Evolutionary conservation across 2,797 vertebrate species (phyloP), one percentile per base, ranked within the genome.

Genomic region (Acipenser oxyrinchus): DNA sequence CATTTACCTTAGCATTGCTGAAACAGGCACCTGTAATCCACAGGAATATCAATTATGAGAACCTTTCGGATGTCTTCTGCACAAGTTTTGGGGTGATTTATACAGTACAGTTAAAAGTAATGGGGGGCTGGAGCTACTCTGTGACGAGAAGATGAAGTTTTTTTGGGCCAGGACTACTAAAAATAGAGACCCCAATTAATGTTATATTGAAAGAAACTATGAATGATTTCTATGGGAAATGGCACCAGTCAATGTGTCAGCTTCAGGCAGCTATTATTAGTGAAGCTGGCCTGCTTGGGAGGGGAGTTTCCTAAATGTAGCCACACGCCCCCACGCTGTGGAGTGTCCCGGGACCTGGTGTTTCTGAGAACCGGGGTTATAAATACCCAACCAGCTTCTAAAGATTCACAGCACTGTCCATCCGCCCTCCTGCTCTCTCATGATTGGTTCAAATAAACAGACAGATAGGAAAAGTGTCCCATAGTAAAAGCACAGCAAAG

Each of bases 371-470:
- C 83, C 80, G 73, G 69, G 76, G 82, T 79, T 90, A 88, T 83
- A 89, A 87, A 88, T 88, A 66, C 63, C 15, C 71, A 66, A 69
- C 78, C 80, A 83, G 81, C 80, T 82, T 89, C 86, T 84, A 85
- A 83, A 88, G 82, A 77, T 84, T 37, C 23, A 37, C 23, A 37
- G 23, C 23, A 37, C 23, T 37, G 23, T 3, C 23, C 23, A 73
- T 75, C 82, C 88, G 76, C 89, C 89, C 88, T 37, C 88, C 89
- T 87, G 83, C 50, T 90, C 88, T 90, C 88, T 83, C 89, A 89
- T 79, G 82, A 79, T 77, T 61, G 53, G 51, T 10, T 10, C n/a
- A 11, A 12, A 15, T 48, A 6, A 51, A 9, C 2, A 61, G 7
- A 6, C 52, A n/a, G 49, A 48, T 1, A 8, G 65, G 11, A 53